Conservation (phyloP, 2,888 invertebrate genomes). For the Himalopsyche kuldschensis region DNA sequence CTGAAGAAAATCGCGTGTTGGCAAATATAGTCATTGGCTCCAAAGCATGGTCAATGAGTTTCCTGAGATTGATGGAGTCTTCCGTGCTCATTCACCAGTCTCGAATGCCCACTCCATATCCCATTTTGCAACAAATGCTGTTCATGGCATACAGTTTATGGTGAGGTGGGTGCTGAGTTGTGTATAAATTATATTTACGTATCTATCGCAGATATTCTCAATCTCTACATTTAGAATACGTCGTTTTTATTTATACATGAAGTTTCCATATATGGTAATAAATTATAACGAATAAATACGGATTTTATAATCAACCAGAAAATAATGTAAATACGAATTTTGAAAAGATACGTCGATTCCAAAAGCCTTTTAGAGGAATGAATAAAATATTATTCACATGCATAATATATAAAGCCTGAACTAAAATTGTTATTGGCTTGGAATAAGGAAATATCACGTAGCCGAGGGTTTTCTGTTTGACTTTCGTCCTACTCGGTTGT, state of each 20-base stretch:
- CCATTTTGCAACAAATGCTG: neutral
- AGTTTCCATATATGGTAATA: too few species aligned
- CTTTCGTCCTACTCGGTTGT: too few species aligned
- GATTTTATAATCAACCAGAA: too few species aligned
- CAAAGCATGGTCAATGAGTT: neutral
- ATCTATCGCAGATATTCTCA: neutral
- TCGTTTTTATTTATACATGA: neutral
- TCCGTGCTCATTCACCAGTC: neutral
- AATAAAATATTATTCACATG: too few species aligned
- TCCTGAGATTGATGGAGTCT: neutral
- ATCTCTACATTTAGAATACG: neutral
- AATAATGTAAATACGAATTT: too few species aligned
- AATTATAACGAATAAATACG: too few species aligned
- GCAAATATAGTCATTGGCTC: neutral
- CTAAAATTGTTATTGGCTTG: too few species aligned
- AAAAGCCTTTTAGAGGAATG: too few species aligned
- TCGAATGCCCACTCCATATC: neutral
- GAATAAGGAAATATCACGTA: too few species aligned
- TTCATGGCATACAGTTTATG: neutral
- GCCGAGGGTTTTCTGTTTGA: too few species aligned
- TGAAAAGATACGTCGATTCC: too few species aligned
- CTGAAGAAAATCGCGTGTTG: neutral
- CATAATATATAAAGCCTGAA: too few species aligned
- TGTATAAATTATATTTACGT: neutral
- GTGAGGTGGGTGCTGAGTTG: neutral